Percentiles rank a stretch among this genome's conserved stretches.
phyloP scores from a whole-genome alignment of 1,140 invertebrate species.

The Matsumurasca onukii region DNA sequence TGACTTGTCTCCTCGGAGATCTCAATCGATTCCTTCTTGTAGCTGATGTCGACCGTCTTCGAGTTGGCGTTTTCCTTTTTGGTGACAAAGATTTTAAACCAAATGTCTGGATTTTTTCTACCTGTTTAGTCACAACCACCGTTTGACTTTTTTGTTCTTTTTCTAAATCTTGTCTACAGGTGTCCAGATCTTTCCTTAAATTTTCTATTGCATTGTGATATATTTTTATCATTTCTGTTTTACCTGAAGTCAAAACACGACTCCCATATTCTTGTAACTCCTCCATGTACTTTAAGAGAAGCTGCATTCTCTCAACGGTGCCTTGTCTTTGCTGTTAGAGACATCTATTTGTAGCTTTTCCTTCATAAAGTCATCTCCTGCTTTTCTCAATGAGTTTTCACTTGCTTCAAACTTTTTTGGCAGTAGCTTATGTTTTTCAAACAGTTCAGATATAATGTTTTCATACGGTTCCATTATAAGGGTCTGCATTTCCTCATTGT shows the following conservation, averaged over 20 bases:
- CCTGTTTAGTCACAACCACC: not conserved
- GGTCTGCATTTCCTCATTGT: not conserved
- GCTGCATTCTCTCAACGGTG: slow-evolving; percentile 9
- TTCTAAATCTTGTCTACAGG: slow-evolving; percentile 9
- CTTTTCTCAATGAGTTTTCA: slow-evolving; percentile 9
- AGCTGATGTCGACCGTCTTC: not conserved
- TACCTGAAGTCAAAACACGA: not conserved
- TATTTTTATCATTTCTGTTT: slow-evolving; percentile 14
- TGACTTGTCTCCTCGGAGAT: not conserved
- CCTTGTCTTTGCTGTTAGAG: not conserved
- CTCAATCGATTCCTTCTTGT: not conserved
- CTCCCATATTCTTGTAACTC: slow-evolving; percentile 21
- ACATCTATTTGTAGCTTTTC: not conserved
- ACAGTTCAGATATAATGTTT: slow-evolving; percentile 2
- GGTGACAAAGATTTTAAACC: not conserved
- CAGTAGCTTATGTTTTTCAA: slow-evolving; percentile 9
- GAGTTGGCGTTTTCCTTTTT: not conserved
- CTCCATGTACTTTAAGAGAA: slow-evolving; percentile 13
- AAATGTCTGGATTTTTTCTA: not conserved
- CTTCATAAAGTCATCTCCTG: slow-evolving; percentile 17
- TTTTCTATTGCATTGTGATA: slow-evolving; percentile 17
- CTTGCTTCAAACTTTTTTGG: not conserved
- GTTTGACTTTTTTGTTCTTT: slow-evolving; percentile 13
- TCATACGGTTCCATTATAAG: slow-evolving; percentile 11
- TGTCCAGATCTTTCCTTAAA: slow-evolving; percentile 2